These are phyloP conservation scores for Phengaris arion DNA, from an alignment of 2,888 invertebrate species.

Conservation along the genomic window DNA sequence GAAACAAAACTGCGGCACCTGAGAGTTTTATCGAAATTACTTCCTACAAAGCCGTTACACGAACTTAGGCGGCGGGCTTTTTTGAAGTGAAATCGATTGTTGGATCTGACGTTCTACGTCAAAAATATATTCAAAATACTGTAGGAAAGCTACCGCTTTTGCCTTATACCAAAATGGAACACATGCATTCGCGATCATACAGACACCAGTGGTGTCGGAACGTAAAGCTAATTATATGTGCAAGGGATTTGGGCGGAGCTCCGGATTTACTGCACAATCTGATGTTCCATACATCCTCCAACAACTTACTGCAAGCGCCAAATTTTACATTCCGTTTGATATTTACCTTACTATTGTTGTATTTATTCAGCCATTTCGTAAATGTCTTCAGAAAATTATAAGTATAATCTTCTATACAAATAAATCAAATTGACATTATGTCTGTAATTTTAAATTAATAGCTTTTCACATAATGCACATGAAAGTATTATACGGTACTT, in stretches of 20 bases:
- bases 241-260: constrained; percentile 33
- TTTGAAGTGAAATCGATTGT: too few relatives aligned
- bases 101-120: too few relatives aligned
- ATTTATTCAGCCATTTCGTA: neutral
- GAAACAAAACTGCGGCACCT: too few relatives aligned
- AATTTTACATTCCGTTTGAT: neutral
- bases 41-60: too few relatives aligned
- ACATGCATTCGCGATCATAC: constrained; percentile 35
- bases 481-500: too few relatives aligned
- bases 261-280: constrained; percentile 33
- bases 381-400: neutral
- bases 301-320: constrained; percentile 27
- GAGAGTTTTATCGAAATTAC: too few relatives aligned
- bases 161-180: constrained; percentile 9
- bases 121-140: neutral
- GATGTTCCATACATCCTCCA: too few relatives aligned
- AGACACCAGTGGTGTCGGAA: constrained; percentile 34
- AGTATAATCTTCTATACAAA: too few relatives aligned
- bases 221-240: constrained; percentile 39
- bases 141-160: neutral
- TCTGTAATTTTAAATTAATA: too few relatives aligned
- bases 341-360: constrained; percentile 2
- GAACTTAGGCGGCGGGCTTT: too few relatives aligned
- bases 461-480: too few relatives aligned
- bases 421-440: too few relatives aligned